These are phyloP conservation scores for Lordiphosa clarofinis DNA, from an alignment of 1,140 invertebrate genomes.

Conservation along the genomic window DNA sequence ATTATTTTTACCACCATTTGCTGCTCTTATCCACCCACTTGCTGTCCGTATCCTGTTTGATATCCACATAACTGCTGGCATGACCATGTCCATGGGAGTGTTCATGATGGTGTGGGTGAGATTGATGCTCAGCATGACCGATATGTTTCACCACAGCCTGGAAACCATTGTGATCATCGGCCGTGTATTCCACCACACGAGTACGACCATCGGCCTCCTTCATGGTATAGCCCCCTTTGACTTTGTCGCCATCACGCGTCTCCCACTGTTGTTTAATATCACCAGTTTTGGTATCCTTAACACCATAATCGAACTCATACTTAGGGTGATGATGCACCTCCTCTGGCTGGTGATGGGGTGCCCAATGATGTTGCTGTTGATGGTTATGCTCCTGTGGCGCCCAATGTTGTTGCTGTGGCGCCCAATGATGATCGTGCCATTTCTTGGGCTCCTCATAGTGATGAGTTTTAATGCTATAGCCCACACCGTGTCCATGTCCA, in stretches of 20 bases:
- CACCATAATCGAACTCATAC: constrained; percentile 87
- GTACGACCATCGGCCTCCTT: constrained; percentile 83
- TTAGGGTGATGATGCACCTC: constrained; percentile 81
- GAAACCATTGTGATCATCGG: constrained; percentile 82
- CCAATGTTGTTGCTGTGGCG: constrained; percentile 8
- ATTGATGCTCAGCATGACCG: constrained; percentile 79
- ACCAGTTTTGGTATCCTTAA: constrained; percentile 86
- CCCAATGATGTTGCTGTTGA: constrained; percentile 23
- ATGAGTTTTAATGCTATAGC: constrained; percentile 54
- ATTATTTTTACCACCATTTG: constrained; percentile 53
- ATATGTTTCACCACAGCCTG: constrained; percentile 82
- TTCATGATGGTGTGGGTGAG: constrained; percentile 24
- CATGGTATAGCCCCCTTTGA: constrained; percentile 83
- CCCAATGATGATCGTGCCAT: constrained; percentile 53
- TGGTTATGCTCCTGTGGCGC: too few relatives aligned
- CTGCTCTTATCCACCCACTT: constrained; percentile 43
- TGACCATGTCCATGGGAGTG: constrained; percentile 46
- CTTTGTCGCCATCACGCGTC: constrained; percentile 83
- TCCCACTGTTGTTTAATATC: constrained; percentile 86
- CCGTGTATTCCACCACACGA: constrained; percentile 83
- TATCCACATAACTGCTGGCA: constrained; percentile 64
- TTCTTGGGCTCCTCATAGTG: constrained; percentile 49
- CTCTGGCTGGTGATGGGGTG: constrained; percentile 25
- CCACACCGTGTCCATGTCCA: constrained; percentile 35
- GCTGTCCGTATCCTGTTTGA: constrained; percentile 54